These are phyloP conservation scores for Bos javanicus DNA, from an alignment of 2,113 vertebrate genomes.

Conservation along the genomic window DNA sequence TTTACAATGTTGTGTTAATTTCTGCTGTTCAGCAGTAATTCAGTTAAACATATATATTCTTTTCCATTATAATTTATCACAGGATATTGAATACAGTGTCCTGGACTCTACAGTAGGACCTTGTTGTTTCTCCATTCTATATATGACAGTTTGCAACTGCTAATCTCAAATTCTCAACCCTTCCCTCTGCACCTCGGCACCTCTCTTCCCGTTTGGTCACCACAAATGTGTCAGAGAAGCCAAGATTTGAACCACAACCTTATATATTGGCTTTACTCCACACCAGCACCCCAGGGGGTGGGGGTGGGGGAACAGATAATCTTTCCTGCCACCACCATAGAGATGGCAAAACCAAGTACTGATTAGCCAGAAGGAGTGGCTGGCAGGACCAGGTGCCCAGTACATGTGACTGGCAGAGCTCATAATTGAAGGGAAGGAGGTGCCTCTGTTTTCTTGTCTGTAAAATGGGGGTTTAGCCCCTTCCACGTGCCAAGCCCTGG, in stretches of 20 bases:
- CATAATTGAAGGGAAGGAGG: not conserved
- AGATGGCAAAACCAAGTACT: not conserved
- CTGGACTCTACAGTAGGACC: not conserved
- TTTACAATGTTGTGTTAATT: not conserved
- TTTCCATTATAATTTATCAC: not conserved
- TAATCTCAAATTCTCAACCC: not conserved
- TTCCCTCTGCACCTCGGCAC: not conserved
- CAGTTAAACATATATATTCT: not conserved
- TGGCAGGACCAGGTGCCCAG: not conserved
- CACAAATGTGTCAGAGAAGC: not conserved
- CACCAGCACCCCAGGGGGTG: not conserved
- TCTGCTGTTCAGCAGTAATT: not conserved
- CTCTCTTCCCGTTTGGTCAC: not conserved
- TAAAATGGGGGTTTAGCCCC: not conserved
- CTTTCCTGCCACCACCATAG: not conserved
- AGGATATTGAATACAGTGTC: not conserved
- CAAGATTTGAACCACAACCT: not conserved
- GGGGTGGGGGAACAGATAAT: not conserved
- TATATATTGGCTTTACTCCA: not conserved
- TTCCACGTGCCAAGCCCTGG: rapidly evolving
- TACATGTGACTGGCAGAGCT: not conserved
- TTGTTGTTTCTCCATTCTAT: not conserved
- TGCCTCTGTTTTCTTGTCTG: not conserved
- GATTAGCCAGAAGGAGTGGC: not conserved
- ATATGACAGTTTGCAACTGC: not conserved